Conservation (phyloP, 2,113 vertebrate species). For the Anas platyrhynchos region DNA sequence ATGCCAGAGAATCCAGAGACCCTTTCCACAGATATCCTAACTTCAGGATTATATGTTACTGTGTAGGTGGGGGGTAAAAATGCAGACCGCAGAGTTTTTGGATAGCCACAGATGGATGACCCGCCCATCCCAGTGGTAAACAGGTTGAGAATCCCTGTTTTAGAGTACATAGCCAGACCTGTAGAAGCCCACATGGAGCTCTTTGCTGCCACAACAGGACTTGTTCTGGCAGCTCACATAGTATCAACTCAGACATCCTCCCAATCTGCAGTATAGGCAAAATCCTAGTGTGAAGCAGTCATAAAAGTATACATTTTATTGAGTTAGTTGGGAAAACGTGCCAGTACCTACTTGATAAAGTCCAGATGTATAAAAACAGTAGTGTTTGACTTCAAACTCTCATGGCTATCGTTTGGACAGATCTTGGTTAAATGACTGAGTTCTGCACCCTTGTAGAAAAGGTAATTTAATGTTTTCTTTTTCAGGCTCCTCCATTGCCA, state of each 20-base stretch:
- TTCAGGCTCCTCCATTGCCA: constrained; percentile 94
- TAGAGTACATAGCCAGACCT: not conserved
- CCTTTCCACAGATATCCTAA: not conserved
- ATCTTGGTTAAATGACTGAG: constrained; percentile 14
- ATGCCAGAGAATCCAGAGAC: not conserved
- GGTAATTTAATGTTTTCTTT: constrained; percentile 69
- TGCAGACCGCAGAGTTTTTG: not conserved
- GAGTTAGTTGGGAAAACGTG: not conserved
- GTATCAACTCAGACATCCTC: not conserved
- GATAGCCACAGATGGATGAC: not conserved
- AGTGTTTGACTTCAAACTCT: not conserved
- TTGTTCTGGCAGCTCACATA: not conserved
- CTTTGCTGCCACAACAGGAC: not conserved
- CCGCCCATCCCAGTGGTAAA: not conserved
- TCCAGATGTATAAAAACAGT: not conserved
- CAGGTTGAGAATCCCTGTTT: constrained; percentile 68
- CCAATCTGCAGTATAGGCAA: not conserved
- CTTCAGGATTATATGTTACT: not conserved
- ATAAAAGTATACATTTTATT: not conserved
- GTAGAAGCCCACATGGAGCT: not conserved
- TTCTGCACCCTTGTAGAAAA: constrained; percentile 64
- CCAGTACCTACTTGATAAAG: not conserved
- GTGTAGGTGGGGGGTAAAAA: not conserved
- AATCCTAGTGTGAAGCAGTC: not conserved
- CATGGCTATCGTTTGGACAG: not conserved